A percentile compares a stretch with the other conserved stretches of the same genome.
phyloP scores from a whole-genome alignment of 2,797 vertebrate genomes.

The Hipposideros larvatus region DNA sequence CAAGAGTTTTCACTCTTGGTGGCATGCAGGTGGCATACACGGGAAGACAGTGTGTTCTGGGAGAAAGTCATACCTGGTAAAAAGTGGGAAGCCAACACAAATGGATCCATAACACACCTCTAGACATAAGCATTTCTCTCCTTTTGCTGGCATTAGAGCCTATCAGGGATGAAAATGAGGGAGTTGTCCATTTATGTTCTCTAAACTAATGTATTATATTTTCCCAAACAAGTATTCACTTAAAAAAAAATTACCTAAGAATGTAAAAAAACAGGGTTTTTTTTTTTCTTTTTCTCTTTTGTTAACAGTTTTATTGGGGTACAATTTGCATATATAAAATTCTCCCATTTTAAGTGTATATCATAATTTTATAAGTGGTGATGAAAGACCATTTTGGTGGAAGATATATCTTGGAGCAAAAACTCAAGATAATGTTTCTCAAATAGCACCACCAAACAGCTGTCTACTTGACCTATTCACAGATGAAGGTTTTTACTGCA shows the following conservation, averaged over 20 bases:
- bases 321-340: not conserved
- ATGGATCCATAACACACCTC: not conserved
- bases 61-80: not conserved
- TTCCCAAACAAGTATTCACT: not conserved
- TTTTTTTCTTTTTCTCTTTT: not conserved
- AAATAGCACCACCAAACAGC: too few species aligned
- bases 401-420: not conserved
- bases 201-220: not conserved
- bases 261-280: not conserved
- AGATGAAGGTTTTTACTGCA: not conserved
- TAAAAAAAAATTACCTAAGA: not conserved
- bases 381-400: not conserved
- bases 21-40: not conserved
- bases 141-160: not conserved
- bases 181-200: not conserved
- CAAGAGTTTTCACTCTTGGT: slow-evolving; percentile 14
- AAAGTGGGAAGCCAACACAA: not conserved
- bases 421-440: not conserved
- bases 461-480: not conserved
- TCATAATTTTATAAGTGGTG: not conserved
- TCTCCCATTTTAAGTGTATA: not conserved
- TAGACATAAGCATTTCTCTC: not conserved
- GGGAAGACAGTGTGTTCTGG: not conserved
- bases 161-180: not conserved
- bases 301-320: not conserved